Evolutionary conservation across 1,140 invertebrate genomes (phyloP).

Genomic region (Trachymyrmex septentrionalis): DNA sequence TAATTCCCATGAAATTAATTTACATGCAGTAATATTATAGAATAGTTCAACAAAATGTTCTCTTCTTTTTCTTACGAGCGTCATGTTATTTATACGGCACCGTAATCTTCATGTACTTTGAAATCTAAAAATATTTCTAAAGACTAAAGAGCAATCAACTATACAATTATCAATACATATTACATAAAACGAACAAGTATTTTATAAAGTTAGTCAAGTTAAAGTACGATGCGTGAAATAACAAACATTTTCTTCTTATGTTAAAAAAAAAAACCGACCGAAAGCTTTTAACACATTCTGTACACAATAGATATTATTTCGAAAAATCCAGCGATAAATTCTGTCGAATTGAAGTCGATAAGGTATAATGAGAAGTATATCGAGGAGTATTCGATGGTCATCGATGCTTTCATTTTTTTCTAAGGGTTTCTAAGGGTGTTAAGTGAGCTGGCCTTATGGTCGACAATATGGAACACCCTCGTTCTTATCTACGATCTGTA

Average conservation of each 20-base stretch:
- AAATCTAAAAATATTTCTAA: slow-evolving; percentile 1
- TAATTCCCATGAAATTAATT: slow-evolving; percentile 1
- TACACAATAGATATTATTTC: neutral
- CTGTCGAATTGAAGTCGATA: neutral
- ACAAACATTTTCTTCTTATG: neutral
- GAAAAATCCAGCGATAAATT: neutral
- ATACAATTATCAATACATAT: neutral
- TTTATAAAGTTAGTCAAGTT: neutral
- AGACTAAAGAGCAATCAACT: neutral
- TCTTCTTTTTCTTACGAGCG: neutral
- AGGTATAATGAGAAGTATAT: neutral
- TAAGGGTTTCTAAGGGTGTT: neutral
- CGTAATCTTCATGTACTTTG: neutral
- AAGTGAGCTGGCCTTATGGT: neutral
- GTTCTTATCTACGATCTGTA: slow-evolving; percentile 47
- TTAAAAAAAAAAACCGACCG: neutral
- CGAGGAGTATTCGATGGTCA: neutral
- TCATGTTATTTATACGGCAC: neutral
- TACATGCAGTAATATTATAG: neutral
- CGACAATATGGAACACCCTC: neutral
- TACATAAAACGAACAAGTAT: neutral
- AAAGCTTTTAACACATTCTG: neutral
- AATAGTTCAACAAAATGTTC: neutral
- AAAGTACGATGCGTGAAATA: neutral
- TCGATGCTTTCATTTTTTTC: neutral